These are phyloP conservation scores for Pseudochirops corinnae DNA, from an alignment of 2,797 vertebrate species.

Conservation along the genomic window DNA sequence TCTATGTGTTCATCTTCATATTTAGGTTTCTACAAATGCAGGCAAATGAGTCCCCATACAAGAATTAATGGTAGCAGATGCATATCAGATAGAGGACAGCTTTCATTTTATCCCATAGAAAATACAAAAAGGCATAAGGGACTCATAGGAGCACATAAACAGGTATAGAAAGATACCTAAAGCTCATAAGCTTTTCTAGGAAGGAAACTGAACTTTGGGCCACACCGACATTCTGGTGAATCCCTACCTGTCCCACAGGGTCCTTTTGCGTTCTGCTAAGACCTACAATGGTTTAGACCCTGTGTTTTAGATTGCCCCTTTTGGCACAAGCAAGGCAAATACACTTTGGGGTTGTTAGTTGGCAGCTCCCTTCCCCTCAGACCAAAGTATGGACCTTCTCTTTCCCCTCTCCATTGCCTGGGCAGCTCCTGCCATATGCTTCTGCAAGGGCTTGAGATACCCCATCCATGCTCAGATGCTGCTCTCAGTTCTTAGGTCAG, in stretches of 20 bases:
- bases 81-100: too few relatives aligned
- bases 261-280: background rate
- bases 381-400: background rate
- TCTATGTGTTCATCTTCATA: too few relatives aligned
- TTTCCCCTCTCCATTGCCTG: background rate
- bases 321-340: background rate
- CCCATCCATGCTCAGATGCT: background rate
- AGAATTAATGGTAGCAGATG: too few relatives aligned
- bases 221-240: background rate
- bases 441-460: too few relatives aligned
- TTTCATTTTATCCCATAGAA: too few relatives aligned
- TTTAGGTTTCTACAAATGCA: too few relatives aligned
- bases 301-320: background rate
- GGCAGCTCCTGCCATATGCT: too few relatives aligned
- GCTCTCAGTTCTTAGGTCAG: background rate
- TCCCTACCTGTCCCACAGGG: background rate
- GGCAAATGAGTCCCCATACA: too few relatives aligned
- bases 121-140: too few relatives aligned
- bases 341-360: background rate
- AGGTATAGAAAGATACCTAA: too few relatives aligned
- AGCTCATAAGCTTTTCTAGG: too few relatives aligned
- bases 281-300: background rate
- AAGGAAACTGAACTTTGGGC: background rate
- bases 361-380: background rate
- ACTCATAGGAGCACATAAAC: too few relatives aligned